These are phyloP conservation scores for Phalacrocorax pelagicus DNA, from an alignment of 2,113 vertebrate species.

Conservation along the genomic window DNA sequence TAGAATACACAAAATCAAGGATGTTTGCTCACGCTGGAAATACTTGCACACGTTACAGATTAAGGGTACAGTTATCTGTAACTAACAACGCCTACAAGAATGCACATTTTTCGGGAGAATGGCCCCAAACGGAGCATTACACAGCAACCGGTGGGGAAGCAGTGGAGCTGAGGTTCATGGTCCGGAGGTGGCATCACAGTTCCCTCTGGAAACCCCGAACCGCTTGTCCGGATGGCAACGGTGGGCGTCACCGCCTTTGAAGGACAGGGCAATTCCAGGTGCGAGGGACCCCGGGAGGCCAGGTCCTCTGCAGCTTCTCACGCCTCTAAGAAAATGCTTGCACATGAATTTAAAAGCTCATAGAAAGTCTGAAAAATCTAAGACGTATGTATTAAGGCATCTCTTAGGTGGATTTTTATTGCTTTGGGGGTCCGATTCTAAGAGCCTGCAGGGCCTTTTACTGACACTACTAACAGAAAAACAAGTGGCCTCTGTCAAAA, in stretches of 20 bases:
- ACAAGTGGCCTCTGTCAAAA: no score
- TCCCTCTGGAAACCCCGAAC: no score
- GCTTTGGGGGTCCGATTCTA: background rate
- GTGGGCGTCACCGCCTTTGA: background rate
- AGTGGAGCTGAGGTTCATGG: background rate
- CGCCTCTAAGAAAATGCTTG: no score
- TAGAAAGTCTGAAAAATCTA: background rate
- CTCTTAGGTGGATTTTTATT: background rate
- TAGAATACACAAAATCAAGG: no score
- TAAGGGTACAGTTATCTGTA: no score
- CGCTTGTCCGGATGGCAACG: fast-evolving
- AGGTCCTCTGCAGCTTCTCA: background rate
- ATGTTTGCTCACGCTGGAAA: no score
- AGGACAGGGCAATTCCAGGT: background rate
- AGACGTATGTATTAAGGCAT: background rate
- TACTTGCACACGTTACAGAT: no score
- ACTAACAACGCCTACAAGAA: no score
- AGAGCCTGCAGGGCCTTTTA: background rate
- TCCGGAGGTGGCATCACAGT: no score
- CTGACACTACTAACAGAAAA: fast-evolving
- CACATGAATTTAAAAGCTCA: no score
- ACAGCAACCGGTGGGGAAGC: no score
- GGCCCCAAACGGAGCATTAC: background rate
- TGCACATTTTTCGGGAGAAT: background rate
- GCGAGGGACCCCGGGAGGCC: background rate